phyloP scores from a whole-genome alignment of 2,113 vertebrate genomes.

The Gadus chalcogrammus region DNA sequence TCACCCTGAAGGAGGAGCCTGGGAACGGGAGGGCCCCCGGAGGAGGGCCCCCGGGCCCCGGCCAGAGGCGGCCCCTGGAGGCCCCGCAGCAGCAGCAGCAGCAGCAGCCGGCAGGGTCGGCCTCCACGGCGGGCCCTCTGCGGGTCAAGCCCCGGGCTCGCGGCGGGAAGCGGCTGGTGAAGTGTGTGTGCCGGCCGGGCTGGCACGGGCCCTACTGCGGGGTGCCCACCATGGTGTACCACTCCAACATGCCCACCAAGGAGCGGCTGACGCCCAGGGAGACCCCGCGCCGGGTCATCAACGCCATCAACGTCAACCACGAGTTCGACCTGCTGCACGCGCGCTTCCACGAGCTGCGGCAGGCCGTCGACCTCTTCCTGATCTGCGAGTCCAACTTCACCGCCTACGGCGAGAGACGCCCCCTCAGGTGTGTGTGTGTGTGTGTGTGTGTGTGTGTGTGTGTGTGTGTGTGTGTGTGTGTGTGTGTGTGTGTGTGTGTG shows the following conservation, averaged over 20 bases:
- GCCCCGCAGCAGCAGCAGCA: slow-evolving; percentile 25
- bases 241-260: slow-evolving; percentile 97
- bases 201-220: slow-evolving; percentile 98
- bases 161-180: slow-evolving; percentile 84
- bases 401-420: slow-evolving; percentile 87
- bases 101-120: slow-evolving; percentile 20
- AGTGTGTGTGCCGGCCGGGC: slow-evolving; percentile 89
- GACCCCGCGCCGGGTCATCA: slow-evolving; percentile 86
- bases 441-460: slow-evolving; percentile 1
- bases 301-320: slow-evolving; percentile 96
- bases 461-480: too few relatives aligned
- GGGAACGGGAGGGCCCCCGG: slow-evolving; percentile 45
- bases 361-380: slow-evolving; percentile 89
- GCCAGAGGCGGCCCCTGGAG: slow-evolving; percentile 57
- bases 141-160: slow-evolving; percentile 57
- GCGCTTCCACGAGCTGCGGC: slow-evolving; percentile 88
- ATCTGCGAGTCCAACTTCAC: slow-evolving; percentile 98
- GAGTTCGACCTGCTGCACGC: slow-evolving; percentile 95
- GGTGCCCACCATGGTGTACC: slow-evolving; percentile 94
- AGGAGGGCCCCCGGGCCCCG: slow-evolving; percentile 44
- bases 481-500: too few relatives aligned
- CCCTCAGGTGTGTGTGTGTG: slow-evolving; percentile 70
- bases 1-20: slow-evolving; percentile 74
- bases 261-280: slow-evolving; percentile 87
- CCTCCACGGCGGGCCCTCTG: not conserved